Evolutionary conservation across 2,888 invertebrate genomes (phyloP).

Genomic region (Amiota minor): DNA sequence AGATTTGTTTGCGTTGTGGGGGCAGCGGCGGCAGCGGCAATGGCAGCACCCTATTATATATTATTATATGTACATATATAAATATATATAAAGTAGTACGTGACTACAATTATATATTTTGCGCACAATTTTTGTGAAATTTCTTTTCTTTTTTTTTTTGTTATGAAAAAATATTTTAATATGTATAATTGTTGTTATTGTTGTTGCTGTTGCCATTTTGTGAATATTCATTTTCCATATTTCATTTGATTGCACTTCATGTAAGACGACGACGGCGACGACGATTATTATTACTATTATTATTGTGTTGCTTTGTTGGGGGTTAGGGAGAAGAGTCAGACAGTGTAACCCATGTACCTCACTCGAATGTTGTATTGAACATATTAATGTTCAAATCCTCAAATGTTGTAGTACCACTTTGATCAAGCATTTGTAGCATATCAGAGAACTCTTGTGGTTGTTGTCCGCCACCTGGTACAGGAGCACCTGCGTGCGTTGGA

Average conservation of each 20-base stretch:
- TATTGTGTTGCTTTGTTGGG: neutral
- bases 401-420: conserved; percentile 86
- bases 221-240: conserved; percentile 9
- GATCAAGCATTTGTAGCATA: conserved; percentile 94
- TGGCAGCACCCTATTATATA: conserved; percentile 23
- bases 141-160: conserved; percentile 40
- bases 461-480: conserved; percentile 73
- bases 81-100: conserved; percentile 48
- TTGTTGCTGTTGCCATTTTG: neutral
- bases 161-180: conserved; percentile 27
- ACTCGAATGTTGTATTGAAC: conserved; percentile 89
- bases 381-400: conserved; percentile 91
- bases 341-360: conserved; percentile 48
- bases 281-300: neutral
- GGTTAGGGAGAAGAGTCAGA: no score
- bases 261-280: neutral
- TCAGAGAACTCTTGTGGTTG: conserved; percentile 89
- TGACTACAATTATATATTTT: conserved; percentile 62
- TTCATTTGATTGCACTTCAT: conserved; percentile 27
- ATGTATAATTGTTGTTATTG: conserved; percentile 14
- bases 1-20: conserved; percentile 39
- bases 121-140: conserved; percentile 58
- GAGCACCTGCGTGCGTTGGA: conserved; percentile 73
- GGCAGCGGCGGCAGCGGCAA: conserved; percentile 29
- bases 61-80: conserved; percentile 33